Evolutionary conservation across 2,888 invertebrate species (phyloP), one percentile per base, ranked within the genome.

Genomic region (Pheosia gnoma): DNA sequence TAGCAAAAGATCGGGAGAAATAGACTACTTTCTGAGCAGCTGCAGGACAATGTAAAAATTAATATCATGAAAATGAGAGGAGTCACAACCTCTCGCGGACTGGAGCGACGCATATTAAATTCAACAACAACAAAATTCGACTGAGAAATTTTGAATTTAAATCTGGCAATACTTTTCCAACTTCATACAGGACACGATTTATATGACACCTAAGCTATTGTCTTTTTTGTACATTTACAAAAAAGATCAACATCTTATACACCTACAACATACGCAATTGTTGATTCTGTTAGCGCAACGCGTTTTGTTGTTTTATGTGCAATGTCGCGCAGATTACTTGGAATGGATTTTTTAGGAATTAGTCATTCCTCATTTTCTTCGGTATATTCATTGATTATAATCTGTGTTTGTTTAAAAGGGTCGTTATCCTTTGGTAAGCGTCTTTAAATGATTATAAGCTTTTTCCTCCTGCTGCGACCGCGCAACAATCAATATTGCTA

Each of bases 261-360:
- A 62, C 67, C 59, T 62, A 66, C 63, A 77, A 62, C 54, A 60
- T 75, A 68, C 74, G 78, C 78, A 81, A 88, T 93, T 91, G 83
- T 75, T 76, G 78, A 93, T 93, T 89, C 92, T 75, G 80, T 67
- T 62, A 81, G 81, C 83, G 87, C 77, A 74, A 65, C 73, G 65
- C 68, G 80, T 83, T 86, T 88, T 88, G 84, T 86, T 86, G 87
- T 88, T 88, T 87, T 87, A 86, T 82, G 87, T 87, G 87, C 85
- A 83, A 82, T 87, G 85, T 88, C 85, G 86, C 84, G 85, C 81
- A 81, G 80, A 83, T 83, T 93, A 89, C 92, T 85, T 82, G 84
- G 93, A 92, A 93, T 80, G 81, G 83, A 88, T 90, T 86, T 89
- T 91, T 90, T 78, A 79, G 68, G 83, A 79, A 83, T 91, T 90